Evolutionary conservation across 2,888 invertebrate species (phyloP).

Genomic region (Phorcus lineatus): DNA sequence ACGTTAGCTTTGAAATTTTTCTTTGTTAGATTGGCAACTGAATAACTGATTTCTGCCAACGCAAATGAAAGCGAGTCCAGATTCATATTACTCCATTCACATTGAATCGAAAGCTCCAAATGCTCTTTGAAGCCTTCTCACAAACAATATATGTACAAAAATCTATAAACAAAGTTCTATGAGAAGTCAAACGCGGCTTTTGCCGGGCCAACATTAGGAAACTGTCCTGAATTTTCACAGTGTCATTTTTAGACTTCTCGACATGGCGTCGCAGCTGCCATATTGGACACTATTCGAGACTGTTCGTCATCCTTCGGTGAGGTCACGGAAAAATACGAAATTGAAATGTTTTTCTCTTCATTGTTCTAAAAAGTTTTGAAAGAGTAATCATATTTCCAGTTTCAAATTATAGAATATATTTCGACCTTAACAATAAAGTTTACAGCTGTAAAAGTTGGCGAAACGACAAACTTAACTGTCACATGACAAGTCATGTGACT

Average conservation of each 20-base stretch:
- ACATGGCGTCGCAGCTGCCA: conserved; percentile 71
- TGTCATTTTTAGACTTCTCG: conserved; percentile 51
- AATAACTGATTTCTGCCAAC: conserved; percentile 98
- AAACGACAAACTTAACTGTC: no score
- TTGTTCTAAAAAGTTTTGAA: no score
- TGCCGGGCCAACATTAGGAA: conserved; percentile 58
- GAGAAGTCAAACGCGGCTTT: conserved; percentile 42
- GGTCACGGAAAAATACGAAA: no score
- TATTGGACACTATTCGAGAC: conserved; percentile 47
- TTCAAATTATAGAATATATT: no score
- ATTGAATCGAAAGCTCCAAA: conserved; percentile 96
- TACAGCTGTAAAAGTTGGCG: no score
- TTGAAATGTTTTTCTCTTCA: no score
- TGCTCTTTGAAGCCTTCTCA: conserved; percentile 70
- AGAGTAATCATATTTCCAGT: no score
- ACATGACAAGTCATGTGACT: no score
- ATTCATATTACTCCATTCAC: conserved; percentile 76
- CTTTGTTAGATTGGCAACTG: conserved; percentile 95
- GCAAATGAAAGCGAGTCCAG: conserved; percentile 99
- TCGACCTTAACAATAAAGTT: no score
- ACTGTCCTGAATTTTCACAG: conserved; percentile 46
- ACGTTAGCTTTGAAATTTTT: conserved; percentile 94
- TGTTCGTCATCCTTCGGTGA: conserved; percentile 5
- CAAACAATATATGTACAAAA: conserved; percentile 49
- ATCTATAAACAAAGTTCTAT: conserved; percentile 45